A percentile compares a stretch with the other conserved stretches of the same genome.
Evolutionary conservation across 1,140 invertebrate species (phyloP).

Genomic region (Cyclina sinensis): DNA sequence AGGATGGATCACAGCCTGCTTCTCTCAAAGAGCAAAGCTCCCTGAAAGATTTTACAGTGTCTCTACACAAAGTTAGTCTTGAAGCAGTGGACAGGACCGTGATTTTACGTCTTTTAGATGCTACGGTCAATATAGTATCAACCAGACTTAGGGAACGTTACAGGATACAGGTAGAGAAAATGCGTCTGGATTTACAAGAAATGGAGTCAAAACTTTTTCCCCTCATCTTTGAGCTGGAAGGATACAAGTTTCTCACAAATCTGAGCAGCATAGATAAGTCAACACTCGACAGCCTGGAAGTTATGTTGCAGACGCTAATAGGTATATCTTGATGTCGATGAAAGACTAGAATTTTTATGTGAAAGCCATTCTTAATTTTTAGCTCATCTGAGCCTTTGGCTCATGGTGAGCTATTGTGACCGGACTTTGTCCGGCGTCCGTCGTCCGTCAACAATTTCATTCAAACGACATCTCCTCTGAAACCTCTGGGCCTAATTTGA

Average conservation of each 20-base stretch:
- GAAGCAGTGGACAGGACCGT: background rate
- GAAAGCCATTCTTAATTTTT: too few species aligned
- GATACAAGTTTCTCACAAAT: background rate
- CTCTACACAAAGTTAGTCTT: background rate
- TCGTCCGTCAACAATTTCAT: too few species aligned
- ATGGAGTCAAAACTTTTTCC: background rate
- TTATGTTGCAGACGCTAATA: background rate
- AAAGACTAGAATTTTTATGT: too few species aligned
- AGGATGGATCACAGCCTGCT: background rate
- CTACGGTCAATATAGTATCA: constrained; percentile 13
- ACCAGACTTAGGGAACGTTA: background rate
- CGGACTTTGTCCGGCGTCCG: too few species aligned
- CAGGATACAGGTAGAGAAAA: background rate
- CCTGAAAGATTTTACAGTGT: background rate
- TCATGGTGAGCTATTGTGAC: too few species aligned
- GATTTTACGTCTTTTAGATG: background rate
- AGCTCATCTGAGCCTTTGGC: too few species aligned
- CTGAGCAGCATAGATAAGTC: background rate
- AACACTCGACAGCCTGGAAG: background rate
- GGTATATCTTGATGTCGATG: background rate
- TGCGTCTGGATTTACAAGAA: background rate
- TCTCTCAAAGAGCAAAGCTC: background rate
- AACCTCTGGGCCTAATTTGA: too few species aligned
- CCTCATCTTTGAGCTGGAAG: background rate
- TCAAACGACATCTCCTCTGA: too few species aligned